Percentiles rank a stretch among this genome's conserved stretches.
These are phyloP conservation scores for Campylorhamphus procurvoides DNA, from an alignment of 2,113 vertebrate species.

Conservation along the genomic window DNA sequence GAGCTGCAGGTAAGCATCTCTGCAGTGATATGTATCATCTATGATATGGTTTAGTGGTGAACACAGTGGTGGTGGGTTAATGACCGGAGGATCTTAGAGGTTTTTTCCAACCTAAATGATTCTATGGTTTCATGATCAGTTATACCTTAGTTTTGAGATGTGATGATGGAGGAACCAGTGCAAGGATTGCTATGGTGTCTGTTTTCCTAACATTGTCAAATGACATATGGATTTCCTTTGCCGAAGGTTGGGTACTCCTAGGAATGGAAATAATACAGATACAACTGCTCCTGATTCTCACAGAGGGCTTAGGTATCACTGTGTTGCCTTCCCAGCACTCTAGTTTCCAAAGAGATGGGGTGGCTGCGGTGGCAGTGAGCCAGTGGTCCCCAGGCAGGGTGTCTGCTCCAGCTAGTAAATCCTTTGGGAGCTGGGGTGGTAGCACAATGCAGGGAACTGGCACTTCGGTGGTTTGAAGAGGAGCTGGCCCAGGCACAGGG, in stretches of 20 bases:
- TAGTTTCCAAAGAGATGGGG: background rate
- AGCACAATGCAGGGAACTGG: background rate
- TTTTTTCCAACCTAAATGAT: background rate
- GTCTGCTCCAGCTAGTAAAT: background rate
- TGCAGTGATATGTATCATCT: fast-evolving
- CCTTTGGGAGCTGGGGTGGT: background rate
- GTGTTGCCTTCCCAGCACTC: background rate
- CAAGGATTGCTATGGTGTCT: background rate
- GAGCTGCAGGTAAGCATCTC: background rate
- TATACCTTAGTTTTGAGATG: fast-evolving
- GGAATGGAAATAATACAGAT: background rate
- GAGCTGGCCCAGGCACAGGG: background rate
- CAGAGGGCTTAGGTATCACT: background rate
- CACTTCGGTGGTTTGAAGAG: background rate
- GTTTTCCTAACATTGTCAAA: background rate
- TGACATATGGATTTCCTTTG: background rate
- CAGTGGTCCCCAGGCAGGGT: background rate
- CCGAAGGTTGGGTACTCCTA: background rate
- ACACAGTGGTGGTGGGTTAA: background rate
- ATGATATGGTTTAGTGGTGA: background rate
- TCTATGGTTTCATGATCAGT: background rate
- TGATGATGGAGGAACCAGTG: background rate
- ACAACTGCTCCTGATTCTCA: background rate
- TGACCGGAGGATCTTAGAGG: background rate
- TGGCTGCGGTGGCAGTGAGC: background rate